These are phyloP conservation scores for Andrena hattorfiana DNA, from an alignment of 2,888 invertebrate species.

Conservation along the genomic window DNA sequence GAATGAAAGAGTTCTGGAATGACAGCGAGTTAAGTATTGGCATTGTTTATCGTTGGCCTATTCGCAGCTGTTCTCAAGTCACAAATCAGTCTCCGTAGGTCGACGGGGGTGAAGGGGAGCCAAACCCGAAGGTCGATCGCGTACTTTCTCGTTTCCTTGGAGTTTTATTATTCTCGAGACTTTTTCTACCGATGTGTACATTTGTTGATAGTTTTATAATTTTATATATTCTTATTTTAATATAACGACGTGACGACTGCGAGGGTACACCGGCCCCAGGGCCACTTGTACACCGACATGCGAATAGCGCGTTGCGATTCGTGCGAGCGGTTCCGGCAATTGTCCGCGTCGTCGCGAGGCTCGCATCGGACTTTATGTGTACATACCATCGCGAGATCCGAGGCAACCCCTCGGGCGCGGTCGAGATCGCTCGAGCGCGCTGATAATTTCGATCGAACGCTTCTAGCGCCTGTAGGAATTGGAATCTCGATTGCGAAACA, in stretches of 20 bases:
- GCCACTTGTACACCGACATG: slow-evolving; percentile 10
- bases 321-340: slow-evolving; percentile 26
- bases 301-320: slow-evolving; percentile 27
- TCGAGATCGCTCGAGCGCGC: too few relatives aligned
- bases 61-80: neutral
- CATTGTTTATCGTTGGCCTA: neutral
- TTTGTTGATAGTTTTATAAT: slow-evolving; percentile 84
- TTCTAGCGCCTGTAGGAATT: too few relatives aligned
- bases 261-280: slow-evolving; percentile 13
- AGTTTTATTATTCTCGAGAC: slow-evolving; percentile 46
- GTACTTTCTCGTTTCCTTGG: slow-evolving; percentile 28
- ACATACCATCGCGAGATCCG: too few relatives aligned
- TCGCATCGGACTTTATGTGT: slow-evolving; percentile 28
- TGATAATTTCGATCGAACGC: too few relatives aligned
- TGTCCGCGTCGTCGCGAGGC: slow-evolving; percentile 27
- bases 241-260: slow-evolving; percentile 41
- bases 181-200: slow-evolving; percentile 78
- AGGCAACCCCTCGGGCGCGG: too few relatives aligned
- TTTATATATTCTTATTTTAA: slow-evolving; percentile 77
- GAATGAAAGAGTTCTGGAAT: neutral
- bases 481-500: too few relatives aligned
- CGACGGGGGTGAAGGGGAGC: neutral
- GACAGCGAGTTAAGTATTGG: neutral
- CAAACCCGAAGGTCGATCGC: slow-evolving; percentile 52
- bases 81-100: neutral